phyloP scores from a whole-genome alignment of 2,888 invertebrate species.

The Diabrotica balteata region DNA sequence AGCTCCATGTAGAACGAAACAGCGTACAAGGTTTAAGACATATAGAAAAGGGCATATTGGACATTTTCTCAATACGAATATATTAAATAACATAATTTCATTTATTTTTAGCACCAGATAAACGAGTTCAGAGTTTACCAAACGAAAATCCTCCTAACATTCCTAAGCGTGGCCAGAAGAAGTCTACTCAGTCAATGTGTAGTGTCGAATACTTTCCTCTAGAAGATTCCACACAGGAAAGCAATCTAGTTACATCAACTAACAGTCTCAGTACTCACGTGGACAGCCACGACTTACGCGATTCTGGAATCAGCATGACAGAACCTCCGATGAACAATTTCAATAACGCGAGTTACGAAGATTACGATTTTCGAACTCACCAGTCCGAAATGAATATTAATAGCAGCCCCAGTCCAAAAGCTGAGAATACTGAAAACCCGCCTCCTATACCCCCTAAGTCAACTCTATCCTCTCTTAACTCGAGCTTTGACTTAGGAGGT shows the following conservation, averaged over 20 bases:
- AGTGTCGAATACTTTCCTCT: slow-evolving; percentile 61
- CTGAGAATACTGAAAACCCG: slow-evolving; percentile 50
- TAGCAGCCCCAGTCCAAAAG: slow-evolving; percentile 51
- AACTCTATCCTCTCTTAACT: slow-evolving; percentile 45
- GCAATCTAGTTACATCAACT: slow-evolving; percentile 53
- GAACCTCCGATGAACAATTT: slow-evolving; percentile 58
- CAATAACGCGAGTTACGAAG: slow-evolving; percentile 59
- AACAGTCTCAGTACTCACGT: slow-evolving; percentile 45
- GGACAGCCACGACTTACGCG: slow-evolving; percentile 62
- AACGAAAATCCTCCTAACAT: slow-evolving; percentile 59
- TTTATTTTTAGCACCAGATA: slow-evolving; percentile 63
- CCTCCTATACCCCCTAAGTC: slow-evolving; percentile 57
- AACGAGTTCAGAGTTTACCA: slow-evolving; percentile 59
- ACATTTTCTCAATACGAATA: neutral
- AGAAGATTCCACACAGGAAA: slow-evolving; percentile 53
- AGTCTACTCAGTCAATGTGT: slow-evolving; percentile 62
- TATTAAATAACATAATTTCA: neutral
- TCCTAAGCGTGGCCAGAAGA: slow-evolving; percentile 60
- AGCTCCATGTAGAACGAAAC: neutral
- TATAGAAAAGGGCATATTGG: neutral
- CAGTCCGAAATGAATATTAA: slow-evolving; percentile 58
- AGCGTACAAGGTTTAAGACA: neutral
- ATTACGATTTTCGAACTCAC: slow-evolving; percentile 55
- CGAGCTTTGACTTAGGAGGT: slow-evolving; percentile 50
- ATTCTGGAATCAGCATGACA: slow-evolving; percentile 63